A percentile compares a stretch with the other conserved stretches of the same genome.
phyloP scores from a whole-genome alignment of 2,113 vertebrate species.

The Heptranchias perlo region DNA sequence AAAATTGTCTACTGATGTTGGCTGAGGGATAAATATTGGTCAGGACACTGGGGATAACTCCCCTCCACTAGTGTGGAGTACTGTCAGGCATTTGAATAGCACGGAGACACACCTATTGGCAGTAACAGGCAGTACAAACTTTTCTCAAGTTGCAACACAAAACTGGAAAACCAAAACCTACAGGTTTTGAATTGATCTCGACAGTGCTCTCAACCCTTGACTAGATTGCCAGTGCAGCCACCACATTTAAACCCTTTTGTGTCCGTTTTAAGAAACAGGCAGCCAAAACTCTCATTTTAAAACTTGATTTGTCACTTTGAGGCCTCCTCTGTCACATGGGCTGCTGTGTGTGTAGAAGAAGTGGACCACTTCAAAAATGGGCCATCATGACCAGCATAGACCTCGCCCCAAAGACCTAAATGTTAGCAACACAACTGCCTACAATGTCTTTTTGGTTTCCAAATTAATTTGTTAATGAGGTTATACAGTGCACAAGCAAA shows the following conservation, averaged over 20 bases:
- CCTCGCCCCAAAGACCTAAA: background rate
- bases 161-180: background rate
- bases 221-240: background rate
- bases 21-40: too few relatives aligned
- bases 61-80: too few relatives aligned
- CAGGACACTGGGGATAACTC: too few relatives aligned
- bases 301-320: slow-evolving; percentile 20
- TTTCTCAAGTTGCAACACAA: background rate
- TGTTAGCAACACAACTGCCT: background rate
- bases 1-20: too few relatives aligned
- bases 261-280: background rate
- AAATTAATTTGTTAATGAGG: too few relatives aligned
- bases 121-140: too few relatives aligned
- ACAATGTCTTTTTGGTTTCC: background rate
- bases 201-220: background rate
- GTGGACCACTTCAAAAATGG: background rate
- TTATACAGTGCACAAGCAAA: too few relatives aligned
- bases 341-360: background rate
- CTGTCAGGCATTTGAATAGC: background rate
- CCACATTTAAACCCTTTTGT: background rate
- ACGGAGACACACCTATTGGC: background rate
- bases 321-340: background rate
- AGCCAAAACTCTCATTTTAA: slow-evolving; percentile 1
- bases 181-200: background rate
- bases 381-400: background rate